phyloP scores from a whole-genome alignment of 2,797 vertebrate genomes.

The Setipinna tenuifilis region DNA sequence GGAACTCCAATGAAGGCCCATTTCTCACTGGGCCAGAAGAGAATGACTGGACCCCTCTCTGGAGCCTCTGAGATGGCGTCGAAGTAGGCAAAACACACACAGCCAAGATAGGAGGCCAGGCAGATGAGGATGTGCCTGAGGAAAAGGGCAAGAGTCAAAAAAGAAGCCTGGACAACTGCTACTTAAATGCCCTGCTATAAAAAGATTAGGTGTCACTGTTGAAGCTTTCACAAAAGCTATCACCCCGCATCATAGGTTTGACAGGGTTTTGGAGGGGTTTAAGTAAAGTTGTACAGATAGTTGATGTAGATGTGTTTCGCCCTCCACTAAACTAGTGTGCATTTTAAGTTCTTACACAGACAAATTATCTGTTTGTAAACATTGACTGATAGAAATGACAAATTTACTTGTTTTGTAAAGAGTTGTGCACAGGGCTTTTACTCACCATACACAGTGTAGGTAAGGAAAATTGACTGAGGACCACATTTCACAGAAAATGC shows the following conservation, averaged over 20 bases:
- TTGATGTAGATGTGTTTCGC: no score
- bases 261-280: no score
- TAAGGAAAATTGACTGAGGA: slow-evolving; percentile 97
- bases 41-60: slow-evolving; percentile 93
- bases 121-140: slow-evolving; percentile 96
- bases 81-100: slow-evolving; percentile 97
- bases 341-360: neutral
- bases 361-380: neutral
- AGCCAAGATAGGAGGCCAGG: slow-evolving; percentile 92
- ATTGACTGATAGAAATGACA: neutral
- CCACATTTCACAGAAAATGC: slow-evolving; percentile 94
- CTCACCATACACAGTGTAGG: slow-evolving; percentile 95
- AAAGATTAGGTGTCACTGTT: neutral
- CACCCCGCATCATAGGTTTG: no score
- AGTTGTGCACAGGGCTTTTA: neutral
- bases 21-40: slow-evolving; percentile 97
- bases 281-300: no score
- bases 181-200: neutral
- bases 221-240: neutral
- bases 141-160: neutral
- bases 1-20: slow-evolving; percentile 98
- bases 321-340: neutral
- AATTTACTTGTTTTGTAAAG: neutral
- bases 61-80: slow-evolving; percentile 93
- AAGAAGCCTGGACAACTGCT: neutral